Evolutionary conservation across 30 jellyfish, hydroid and myxozoan species (phyloP).

Genomic region (Cassiopea xamachana): DNA sequence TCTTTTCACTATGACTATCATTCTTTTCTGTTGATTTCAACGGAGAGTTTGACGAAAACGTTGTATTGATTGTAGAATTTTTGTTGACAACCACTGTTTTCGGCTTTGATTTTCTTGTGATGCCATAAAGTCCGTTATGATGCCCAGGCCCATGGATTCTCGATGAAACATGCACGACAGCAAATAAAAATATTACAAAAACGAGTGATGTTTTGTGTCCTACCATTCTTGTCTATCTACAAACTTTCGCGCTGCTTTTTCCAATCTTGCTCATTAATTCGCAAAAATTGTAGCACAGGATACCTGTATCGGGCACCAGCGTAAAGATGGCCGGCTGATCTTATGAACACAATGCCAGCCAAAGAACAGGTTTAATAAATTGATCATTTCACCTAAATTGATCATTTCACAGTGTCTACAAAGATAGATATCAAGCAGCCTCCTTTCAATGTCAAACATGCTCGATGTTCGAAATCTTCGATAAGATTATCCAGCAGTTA

Average conservation of each 20-base stretch:
- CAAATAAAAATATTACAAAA: not conserved
- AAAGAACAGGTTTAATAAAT: not conserved
- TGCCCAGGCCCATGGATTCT: conserved; percentile 29
- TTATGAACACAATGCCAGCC: not conserved
- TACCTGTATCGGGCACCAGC: conserved; percentile 14
- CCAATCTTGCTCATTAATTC: not conserved
- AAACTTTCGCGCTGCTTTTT: not conserved
- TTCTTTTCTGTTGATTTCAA: not conserved
- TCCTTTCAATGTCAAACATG: not conserved
- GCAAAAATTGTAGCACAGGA: not conserved
- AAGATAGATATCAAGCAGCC: not conserved
- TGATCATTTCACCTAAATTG: not conserved
- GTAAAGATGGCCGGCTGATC: conserved; percentile 22
- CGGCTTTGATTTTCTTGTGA: not conserved
- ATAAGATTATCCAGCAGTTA: no score
- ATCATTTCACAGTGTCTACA: not conserved
- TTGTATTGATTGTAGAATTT: not conserved
- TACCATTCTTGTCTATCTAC: not conserved
- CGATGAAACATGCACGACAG: not conserved
- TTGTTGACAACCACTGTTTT: not conserved
- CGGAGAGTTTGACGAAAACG: not conserved
- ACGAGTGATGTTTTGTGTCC: no score
- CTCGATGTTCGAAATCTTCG: no score
- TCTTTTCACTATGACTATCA: not conserved
- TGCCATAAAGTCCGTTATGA: conserved; percentile 55